Evolutionary conservation across 2,888 invertebrate species (phyloP).

Genomic region (Trachelus tabidus): DNA sequence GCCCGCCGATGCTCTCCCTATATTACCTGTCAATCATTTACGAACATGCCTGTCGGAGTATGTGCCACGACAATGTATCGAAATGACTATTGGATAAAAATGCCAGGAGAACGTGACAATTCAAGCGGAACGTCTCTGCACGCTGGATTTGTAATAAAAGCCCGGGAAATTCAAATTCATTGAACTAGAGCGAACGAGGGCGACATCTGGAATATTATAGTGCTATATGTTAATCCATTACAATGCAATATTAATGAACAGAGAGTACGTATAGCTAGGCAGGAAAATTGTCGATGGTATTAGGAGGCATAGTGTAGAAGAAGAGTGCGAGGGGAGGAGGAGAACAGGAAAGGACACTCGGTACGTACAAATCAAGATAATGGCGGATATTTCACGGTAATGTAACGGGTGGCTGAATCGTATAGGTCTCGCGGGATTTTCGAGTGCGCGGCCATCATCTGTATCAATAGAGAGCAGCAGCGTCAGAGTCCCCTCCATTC

Average conservation of each 20-base stretch:
- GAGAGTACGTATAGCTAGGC: not conserved
- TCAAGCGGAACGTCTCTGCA: not conserved
- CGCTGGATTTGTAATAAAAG: not conserved
- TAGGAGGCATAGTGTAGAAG: not conserved
- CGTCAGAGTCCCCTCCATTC: constrained; percentile 8
- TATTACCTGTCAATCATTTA: not conserved
- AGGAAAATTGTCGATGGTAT: constrained; percentile 1
- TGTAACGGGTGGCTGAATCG: constrained; percentile 57
- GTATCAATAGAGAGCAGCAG: constrained; percentile 49
- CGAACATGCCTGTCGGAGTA: not conserved
- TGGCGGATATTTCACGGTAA: constrained; percentile 61
- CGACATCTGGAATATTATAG: not conserved
- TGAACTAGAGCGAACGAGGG: not conserved
- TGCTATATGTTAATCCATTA: constrained; percentile 35
- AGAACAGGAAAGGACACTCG: constrained; percentile 5
- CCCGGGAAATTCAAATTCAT: not conserved
- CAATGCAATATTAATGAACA: constrained; percentile 38
- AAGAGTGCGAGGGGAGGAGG: not conserved
- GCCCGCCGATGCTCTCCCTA: not conserved
- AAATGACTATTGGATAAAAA: not conserved
- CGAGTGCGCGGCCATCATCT: constrained; percentile 41
- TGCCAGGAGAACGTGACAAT: not conserved
- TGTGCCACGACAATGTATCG: not conserved
- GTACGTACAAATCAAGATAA: constrained; percentile 61
- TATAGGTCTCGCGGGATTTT: constrained; percentile 50